A percentile compares a stretch with the other conserved stretches of the same genome.
These are phyloP conservation scores for Pyrrhia umbra DNA, from an alignment of 2,888 invertebrate species.

Conservation along the genomic window DNA sequence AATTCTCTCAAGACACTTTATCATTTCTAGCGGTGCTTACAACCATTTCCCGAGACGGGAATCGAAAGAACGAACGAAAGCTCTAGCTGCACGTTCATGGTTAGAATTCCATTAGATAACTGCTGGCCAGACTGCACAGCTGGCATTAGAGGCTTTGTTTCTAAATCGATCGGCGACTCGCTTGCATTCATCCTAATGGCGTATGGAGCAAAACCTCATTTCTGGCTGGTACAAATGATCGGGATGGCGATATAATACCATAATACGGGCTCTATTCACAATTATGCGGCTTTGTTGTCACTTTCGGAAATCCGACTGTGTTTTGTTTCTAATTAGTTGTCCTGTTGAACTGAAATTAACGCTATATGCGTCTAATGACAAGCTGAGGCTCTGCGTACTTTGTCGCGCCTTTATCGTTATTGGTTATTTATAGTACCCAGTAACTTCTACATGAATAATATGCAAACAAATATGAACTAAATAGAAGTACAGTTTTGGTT, in stretches of 20 bases:
- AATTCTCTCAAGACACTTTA: constrained; percentile 16
- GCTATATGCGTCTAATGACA: too few species aligned
- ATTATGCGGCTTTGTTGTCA: constrained; percentile 37
- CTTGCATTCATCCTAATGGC: constrained; percentile 62
- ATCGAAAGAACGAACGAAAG: constrained; percentile 41
- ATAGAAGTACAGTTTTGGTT: too few species aligned
- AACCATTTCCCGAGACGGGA: constrained; percentile 18
- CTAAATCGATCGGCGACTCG: constrained; percentile 60
- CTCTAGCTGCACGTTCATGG: constrained; percentile 47
- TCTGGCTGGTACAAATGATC: constrained; percentile 49
- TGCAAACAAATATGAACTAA: too few species aligned
- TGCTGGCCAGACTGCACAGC: constrained; percentile 49
- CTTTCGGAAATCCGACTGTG: constrained; percentile 17
- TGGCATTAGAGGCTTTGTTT: constrained; percentile 65
- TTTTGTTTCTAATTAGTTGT: constrained; percentile 21
- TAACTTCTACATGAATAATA: too few species aligned
- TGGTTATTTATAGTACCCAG: too few species aligned
- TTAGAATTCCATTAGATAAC: constrained; percentile 58
- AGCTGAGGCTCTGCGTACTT: too few species aligned
- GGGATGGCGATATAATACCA: constrained; percentile 35
- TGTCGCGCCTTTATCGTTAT: too few species aligned
- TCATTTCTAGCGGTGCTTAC: constrained; percentile 32
- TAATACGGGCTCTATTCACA: constrained; percentile 34
- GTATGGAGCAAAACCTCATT: constrained; percentile 53
- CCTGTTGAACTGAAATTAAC: not conserved